Evolutionary conservation across 2,888 invertebrate genomes (phyloP), one percentile per base, ranked within the genome.

Genomic region (Atethmia centrago): DNA sequence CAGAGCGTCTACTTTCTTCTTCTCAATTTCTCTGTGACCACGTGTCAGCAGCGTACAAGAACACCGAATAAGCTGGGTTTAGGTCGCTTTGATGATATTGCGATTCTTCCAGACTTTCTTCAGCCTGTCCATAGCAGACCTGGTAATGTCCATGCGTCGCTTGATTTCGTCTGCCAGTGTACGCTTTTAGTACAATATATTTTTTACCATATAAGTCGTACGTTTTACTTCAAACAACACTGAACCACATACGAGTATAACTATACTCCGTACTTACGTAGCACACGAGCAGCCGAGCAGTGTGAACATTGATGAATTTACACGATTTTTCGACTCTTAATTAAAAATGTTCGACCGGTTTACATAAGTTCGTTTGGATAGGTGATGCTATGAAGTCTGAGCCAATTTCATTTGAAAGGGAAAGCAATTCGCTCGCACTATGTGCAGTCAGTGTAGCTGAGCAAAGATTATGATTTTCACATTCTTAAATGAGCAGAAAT

Each of bases 281-380:
- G 47, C 21, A 56, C 21, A 45, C 28, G 40, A 21, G 28, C 56
- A 51, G 10, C 36, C 25, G 49, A 21, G 16, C 14, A 51, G n/a
- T 62, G n/a, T 63, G 31, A 14, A 67, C 77, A 36, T 56, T 77
- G 62, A 68, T 45, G 45, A 70, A 63, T 62, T 51, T 62, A 56
- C 59, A 42, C 8, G 31, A 55, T 61, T 79, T 71, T 64, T 64
- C 42, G 56, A 55, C 25, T 55, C 45, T 71, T 71, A 64, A 79
- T 79, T 77, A 77, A 61, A 77, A 77, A 64, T 59, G 47, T 79
- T 77, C 64, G 72, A 64, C 4, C 59, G 47, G 79, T 71, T 64
- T 55, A 64, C 47, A 53, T 71, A 47, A 47, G 25, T 59, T 71
- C 40, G 31, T 64, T 77, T 25, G 40, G 36, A 45, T 49, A 78